Percentiles rank a stretch among this genome's conserved stretches.
Conservation (phyloP, 2,888 invertebrate species). For the Danaus chrysippus region DNA sequence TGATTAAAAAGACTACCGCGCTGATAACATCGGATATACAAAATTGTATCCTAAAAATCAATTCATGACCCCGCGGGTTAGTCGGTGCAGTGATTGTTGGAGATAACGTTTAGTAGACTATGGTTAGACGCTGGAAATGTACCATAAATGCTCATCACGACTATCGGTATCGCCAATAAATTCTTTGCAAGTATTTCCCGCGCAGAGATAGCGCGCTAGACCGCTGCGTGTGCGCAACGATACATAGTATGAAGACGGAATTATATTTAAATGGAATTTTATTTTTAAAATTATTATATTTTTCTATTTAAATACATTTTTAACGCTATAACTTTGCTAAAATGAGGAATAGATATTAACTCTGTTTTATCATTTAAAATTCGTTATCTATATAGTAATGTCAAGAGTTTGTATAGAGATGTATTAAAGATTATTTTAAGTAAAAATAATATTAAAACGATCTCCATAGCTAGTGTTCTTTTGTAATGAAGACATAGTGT, state of each 20-base stretch:
- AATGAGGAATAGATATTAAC: too few species aligned
- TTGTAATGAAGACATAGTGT: constrained; percentile 74
- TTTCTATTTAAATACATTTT: too few species aligned
- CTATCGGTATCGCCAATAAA: constrained; percentile 71
- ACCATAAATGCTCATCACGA: constrained; percentile 62
- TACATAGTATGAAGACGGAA: constrained; percentile 40
- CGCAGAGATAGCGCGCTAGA: constrained; percentile 64
- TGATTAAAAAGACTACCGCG: too few species aligned
- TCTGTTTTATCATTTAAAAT: too few species aligned
- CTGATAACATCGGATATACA: constrained; percentile 3
- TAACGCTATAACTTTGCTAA: too few species aligned
- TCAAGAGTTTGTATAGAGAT: too few species aligned
- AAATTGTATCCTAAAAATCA: constrained; percentile 61
- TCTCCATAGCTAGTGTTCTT: constrained; percentile 34
- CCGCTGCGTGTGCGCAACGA: constrained; percentile 48
- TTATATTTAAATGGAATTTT: constrained; percentile 11
- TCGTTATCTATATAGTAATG: too few species aligned
- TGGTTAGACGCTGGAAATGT: constrained; percentile 47
- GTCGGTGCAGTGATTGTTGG: constrained; percentile 45
- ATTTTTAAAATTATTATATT: too few species aligned
- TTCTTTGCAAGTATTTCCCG: constrained; percentile 61
- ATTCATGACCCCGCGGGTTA: constrained; percentile 69
- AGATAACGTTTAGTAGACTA: constrained; percentile 48
- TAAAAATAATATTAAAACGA: constrained; percentile 22
- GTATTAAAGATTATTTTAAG: neutral